Percentiles rank a stretch among this genome's conserved stretches.
phyloP scores from a whole-genome alignment of 2,797 vertebrate genomes.

The Nannoperca obscura region DNA sequence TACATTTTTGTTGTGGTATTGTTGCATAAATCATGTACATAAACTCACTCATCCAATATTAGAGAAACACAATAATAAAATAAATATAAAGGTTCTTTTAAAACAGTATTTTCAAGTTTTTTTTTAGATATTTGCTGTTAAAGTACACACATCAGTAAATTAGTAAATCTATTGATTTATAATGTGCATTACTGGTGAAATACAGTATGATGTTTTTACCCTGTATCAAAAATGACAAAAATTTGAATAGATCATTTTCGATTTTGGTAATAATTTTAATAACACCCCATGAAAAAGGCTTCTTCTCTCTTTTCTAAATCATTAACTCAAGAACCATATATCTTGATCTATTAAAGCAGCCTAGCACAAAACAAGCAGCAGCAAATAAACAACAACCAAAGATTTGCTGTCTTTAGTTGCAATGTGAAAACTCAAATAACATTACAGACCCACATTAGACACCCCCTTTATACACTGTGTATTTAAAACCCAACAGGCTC shows the following conservation, averaged over 20 bases:
- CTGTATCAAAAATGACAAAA: conserved; percentile 58
- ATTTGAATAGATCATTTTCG: conserved; percentile 36
- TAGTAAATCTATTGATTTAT: conserved; percentile 55
- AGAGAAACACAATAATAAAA: conserved; percentile 68
- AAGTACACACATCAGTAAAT: conserved; percentile 53
- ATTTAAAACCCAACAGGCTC: conserved; percentile 83
- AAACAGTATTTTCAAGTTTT: conserved; percentile 72
- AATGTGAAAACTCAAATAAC: conserved; percentile 80
- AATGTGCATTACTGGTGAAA: conserved; percentile 35
- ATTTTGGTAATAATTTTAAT: conserved; percentile 34
- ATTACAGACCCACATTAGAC: conserved; percentile 80
- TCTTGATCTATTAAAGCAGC: conserved; percentile 52
- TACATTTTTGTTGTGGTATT: conserved; percentile 28
- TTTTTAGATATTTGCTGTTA: conserved; percentile 44
- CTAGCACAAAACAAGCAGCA: conserved; percentile 66
- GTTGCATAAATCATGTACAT: conserved; percentile 62
- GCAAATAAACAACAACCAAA: conserved; percentile 73
- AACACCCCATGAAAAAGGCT: conserved; percentile 57
- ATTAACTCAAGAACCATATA: conserved; percentile 45
- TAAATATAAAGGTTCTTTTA: conserved; percentile 70
- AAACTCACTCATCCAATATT: conserved; percentile 61
- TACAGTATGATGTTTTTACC: conserved; percentile 28
- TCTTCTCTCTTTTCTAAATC: conserved; percentile 49
- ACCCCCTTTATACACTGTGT: conserved; percentile 75
- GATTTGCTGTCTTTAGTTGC: conserved; percentile 66